phyloP scores from a whole-genome alignment of 1,140 invertebrate genomes.

The Drosophila bipectinata region DNA sequence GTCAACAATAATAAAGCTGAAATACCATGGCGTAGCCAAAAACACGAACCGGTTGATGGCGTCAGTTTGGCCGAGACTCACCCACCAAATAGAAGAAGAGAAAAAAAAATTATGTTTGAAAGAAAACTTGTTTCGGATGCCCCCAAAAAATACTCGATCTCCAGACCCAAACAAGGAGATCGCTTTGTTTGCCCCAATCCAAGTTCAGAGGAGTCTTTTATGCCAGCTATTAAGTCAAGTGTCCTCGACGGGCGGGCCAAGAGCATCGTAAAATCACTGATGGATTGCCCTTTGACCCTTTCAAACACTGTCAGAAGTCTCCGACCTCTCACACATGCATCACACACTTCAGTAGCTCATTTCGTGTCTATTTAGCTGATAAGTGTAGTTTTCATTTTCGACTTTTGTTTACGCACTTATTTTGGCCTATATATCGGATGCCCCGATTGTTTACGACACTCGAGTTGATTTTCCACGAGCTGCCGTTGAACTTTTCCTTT shows the following conservation, averaged over 20 bases:
- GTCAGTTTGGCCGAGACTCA: slow-evolving; percentile 67
- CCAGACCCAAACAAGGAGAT: slow-evolving; percentile 8
- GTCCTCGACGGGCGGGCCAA: slow-evolving; percentile 47
- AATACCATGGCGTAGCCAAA: slow-evolving; percentile 51
- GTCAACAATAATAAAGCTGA: slow-evolving; percentile 36
- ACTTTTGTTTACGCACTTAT: slow-evolving; percentile 64
- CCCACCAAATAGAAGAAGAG: slow-evolving; percentile 44
- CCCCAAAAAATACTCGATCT: slow-evolving; percentile 19
- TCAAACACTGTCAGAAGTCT: slow-evolving; percentile 2
- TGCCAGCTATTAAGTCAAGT: slow-evolving; percentile 62
- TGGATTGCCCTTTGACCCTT: slow-evolving; percentile 64
- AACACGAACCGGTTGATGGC: slow-evolving; percentile 75
- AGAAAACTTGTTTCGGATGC: slow-evolving; percentile 54
- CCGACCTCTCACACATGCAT: slow-evolving; percentile 7
- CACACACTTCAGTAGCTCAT: neutral
- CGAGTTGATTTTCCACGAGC: slow-evolving; percentile 48
- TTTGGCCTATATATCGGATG: slow-evolving; percentile 61
- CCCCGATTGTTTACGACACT: slow-evolving; percentile 21
- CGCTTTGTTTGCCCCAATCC: slow-evolving; percentile 37
- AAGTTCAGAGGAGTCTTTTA: slow-evolving; percentile 55
- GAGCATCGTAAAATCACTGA: slow-evolving; percentile 56
- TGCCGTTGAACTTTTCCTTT: slow-evolving; percentile 57
- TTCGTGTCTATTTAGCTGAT: slow-evolving; percentile 50
- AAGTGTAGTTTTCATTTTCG: slow-evolving; percentile 39
- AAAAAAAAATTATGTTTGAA: slow-evolving; percentile 17